Base-by-base conservation (phyloP, 2,888 invertebrate species). In the Chromoteleia sp. region DNA sequence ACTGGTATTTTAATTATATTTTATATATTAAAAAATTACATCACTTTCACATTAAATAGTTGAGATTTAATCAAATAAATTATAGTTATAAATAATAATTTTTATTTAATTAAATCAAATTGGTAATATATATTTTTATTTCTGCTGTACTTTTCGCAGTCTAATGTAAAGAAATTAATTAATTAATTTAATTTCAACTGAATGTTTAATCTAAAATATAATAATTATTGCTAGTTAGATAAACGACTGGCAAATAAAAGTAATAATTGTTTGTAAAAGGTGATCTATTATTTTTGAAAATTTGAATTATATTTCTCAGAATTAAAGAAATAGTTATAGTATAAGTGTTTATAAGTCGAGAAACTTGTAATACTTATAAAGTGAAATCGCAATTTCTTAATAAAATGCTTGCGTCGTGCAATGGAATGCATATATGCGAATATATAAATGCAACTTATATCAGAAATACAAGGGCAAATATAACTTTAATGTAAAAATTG, bases 331-430 rank as follows among this genome's bases (percentile, higher is more conserved):
- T 10, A 33, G 5, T 33, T 33, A 33, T 33, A 1, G 33, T 2
- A 14, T 4, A 0, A 41, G 1, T 19, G 36, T 8, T 14, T 12
- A 41, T 41, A 41, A 25, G 12, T 1, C 10, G 52, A 14, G 39
- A 58, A 25, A 43, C 14, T 59, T 43, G 25, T 29, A 58, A 58
- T 12, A 36, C 54, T 58, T 58, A 21, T 41, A 43, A 61, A 61
- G 29, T 45, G 30, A 45, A 61, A 61, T 43, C 43, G 29, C 45
- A 15, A 17, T 45, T 61, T 30, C 59, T 61, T 25, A 30, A 45
- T 45, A 61, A 61, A 61, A 43, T 56, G 10, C 36, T 36, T 7
- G 21, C 21, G 12, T 36, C 10, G 52, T 30, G 3, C 14, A 7
- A 30, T 52, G 14, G 19, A 12, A 56, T 15, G 5, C 15, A 59